Evolutionary conservation across 2,888 invertebrate species (phyloP).

Genomic region (Scelioninae gen. 2): DNA sequence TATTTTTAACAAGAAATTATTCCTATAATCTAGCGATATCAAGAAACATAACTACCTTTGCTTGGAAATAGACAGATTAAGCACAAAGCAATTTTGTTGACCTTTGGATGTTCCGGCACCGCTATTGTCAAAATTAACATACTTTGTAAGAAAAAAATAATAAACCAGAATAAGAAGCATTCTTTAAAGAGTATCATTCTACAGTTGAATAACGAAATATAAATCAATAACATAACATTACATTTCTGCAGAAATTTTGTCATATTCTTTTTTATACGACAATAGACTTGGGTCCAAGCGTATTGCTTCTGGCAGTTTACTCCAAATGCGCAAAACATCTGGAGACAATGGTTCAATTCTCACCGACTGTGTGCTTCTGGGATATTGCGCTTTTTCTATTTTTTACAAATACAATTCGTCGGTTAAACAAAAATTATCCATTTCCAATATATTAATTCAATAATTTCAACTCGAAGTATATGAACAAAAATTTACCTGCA

Average conservation of each 20-base stretch:
- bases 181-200: no score
- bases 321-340: slow-evolving; percentile 79
- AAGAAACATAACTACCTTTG: slow-evolving; percentile 7
- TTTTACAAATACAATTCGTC: no score
- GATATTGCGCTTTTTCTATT: no score
- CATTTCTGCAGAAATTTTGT: slow-evolving; percentile 67
- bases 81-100: slow-evolving; percentile 62
- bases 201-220: no score
- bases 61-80: slow-evolving; percentile 65
- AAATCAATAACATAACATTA: slow-evolving; percentile 5
- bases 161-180: no score
- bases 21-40: no score
- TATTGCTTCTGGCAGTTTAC: slow-evolving; percentile 80
- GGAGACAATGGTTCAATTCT: slow-evolving; percentile 63
- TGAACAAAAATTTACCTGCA: not conserved
- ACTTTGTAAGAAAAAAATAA: slow-evolving; percentile 11
- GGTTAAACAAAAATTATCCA: not conserved
- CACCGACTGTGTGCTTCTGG: not conserved
- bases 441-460: slow-evolving; percentile 1
- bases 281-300: slow-evolving; percentile 81
- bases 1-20: no score
- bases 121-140: slow-evolving; percentile 15
- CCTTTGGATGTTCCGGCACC: slow-evolving; percentile 26
- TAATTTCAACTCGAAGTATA: not conserved
- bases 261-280: slow-evolving; percentile 79